Base-by-base conservation (phyloP, 2,797 vertebrate genomes). In the Gymnodraco acuticeps region DNA sequence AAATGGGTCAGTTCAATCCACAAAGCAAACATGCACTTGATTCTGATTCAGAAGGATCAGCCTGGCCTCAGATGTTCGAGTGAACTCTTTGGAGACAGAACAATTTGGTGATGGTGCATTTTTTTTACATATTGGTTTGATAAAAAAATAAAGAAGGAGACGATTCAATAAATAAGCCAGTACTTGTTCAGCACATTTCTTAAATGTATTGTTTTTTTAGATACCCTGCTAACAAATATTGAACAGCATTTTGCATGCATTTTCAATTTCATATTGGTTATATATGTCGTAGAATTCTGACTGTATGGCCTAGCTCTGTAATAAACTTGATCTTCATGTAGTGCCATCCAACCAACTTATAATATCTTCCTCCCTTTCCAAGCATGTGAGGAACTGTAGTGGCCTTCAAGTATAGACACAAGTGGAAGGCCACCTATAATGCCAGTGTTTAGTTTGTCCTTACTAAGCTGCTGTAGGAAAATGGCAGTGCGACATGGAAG, bases 1-100 rank as follows among this genome's bases (percentile, higher is more conserved):
- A 80, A 87, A 33, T 87, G 70, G 81, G 77, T 82, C 75, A 51
- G 65, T 82, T 83, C 80, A 75, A 82, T 86, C 70, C 62, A 41
- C 1, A 10, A 5, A 12, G 61, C 42, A 8, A 67, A 69, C 16
- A 4, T 41, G 33, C 13, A 47, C 53, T 67, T 7, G 5, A 14
- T 67, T 75, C 11, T 55, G 73, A 80, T 61, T 77, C 4, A 65
- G 20, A 61, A 55, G 64, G 64, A 71, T 75, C 64, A 53, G 16
- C 41, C 17, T 12, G 31, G 50, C 5, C 48, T 53, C 65, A 65
- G 16, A 64, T 75, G 55, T 65, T 64, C 10, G 52, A 67, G 66
- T 20, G 16, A 76, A 70, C 27, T 17, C 60, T 47, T 46, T 13
- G 10, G 51, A 48, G 20, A 51, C 58, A n/a, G 7, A 11, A 23